Conservation (phyloP, 30 jellyfish, hydroid and myxozoan genomes). For the Catostylus mosaicus region DNA sequence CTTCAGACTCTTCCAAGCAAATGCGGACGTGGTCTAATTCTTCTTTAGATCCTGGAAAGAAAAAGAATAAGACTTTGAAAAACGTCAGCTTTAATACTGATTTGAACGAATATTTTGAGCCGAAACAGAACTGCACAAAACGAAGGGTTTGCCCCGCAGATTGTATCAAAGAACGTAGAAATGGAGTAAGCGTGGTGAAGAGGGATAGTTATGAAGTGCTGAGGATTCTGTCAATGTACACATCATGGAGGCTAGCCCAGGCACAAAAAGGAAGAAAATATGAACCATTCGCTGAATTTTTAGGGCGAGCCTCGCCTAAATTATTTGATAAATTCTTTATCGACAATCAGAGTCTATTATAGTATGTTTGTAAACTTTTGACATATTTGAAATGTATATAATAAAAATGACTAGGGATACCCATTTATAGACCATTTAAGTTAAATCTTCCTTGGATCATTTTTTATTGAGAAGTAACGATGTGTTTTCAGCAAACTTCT, state of each 20-base stretch:
- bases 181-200: slow-evolving; percentile 33
- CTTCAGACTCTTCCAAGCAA: slow-evolving; percentile 2
- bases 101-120: slow-evolving; percentile 30
- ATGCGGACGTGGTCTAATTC: background rate
- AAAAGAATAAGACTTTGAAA: background rate
- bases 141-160: slow-evolving; percentile 14
- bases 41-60: background rate
- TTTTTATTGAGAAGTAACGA: too few relatives aligned
- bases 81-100: slow-evolving; percentile 36
- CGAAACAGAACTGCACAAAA: slow-evolving; percentile 11
- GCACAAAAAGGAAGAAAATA: slow-evolving; percentile 36
- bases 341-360: background rate
- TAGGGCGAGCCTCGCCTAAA: slow-evolving; percentile 48
- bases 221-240: slow-evolving; percentile 51
- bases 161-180: slow-evolving; percentile 18
- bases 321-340: slow-evolving; percentile 18
- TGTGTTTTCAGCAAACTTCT: too few relatives aligned
- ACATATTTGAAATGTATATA: too few relatives aligned
- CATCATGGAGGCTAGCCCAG: slow-evolving; percentile 52
- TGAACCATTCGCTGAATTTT: slow-evolving; percentile 24
- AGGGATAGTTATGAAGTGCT: slow-evolving; percentile 49
- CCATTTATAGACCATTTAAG: too few relatives aligned
- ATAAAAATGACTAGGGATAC: too few relatives aligned
- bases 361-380: background rate
- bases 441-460: too few relatives aligned